These are phyloP conservation scores for Pachymerium ferrugineum DNA, from an alignment of 2,888 invertebrate species.

Conservation along the genomic window DNA sequence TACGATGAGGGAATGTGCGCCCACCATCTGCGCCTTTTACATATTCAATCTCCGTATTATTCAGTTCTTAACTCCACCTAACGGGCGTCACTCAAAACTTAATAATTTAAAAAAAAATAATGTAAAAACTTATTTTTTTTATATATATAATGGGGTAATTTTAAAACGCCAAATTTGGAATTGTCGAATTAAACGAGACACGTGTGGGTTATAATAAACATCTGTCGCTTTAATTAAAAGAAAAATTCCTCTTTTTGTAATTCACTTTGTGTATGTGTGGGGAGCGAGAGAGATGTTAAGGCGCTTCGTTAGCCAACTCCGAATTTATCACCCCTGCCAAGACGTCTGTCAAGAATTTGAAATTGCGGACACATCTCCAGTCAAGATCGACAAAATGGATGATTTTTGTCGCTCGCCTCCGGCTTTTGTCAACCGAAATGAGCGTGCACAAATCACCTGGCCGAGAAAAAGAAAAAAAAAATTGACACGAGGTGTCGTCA, in stretches of 20 bases:
- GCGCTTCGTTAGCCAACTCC: neutral
- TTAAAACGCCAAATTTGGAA: neutral
- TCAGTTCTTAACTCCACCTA: too few relatives aligned
- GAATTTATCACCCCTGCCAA: slow-evolving; percentile 3
- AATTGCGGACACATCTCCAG: slow-evolving; percentile 4
- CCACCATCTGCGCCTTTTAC: slow-evolving; percentile 2
- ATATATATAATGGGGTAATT: too few relatives aligned
- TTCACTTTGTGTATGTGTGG: neutral
- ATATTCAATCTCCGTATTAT: neutral
- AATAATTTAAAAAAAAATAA: neutral
- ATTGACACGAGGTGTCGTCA: neutral
- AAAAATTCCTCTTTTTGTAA: neutral
- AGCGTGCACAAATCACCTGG: neutral
- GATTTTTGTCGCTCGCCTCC: slow-evolving; percentile 3
- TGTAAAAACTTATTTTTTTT: neutral
- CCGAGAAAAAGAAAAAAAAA: neutral
- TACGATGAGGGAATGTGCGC: neutral
- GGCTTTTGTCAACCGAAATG: slow-evolving; percentile 7
- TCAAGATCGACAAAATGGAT: slow-evolving; percentile 8
- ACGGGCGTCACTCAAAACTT: neutral
- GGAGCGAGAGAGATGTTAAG: too few relatives aligned
- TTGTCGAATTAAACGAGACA: neutral
- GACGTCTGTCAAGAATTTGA: slow-evolving; percentile 8
- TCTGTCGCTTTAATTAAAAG: slow-evolving; percentile 9
- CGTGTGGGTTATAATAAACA: neutral